Evolutionary conservation across 2,888 invertebrate species (phyloP).

Genomic region (Isotomurus palustris): DNA sequence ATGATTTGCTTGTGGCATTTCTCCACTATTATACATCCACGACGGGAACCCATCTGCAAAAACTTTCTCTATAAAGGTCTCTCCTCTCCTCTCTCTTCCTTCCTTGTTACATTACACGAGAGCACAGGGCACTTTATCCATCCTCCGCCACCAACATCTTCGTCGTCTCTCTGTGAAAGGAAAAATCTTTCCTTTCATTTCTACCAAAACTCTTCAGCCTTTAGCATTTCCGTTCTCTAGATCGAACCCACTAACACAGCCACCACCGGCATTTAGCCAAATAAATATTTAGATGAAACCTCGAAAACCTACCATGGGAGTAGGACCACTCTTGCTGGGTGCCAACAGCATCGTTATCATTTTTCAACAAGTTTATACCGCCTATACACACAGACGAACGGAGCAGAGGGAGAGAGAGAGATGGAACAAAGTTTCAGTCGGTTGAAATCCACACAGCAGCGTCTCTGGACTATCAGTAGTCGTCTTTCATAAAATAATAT

Average conservation of each 20-base stretch:
- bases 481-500: no score
- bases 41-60: slow-evolving; percentile 9
- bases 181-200: neutral
- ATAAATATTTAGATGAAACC: slow-evolving; percentile 36
- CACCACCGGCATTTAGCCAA: slow-evolving; percentile 41
- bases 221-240: no score
- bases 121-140: no score
- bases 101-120: no score
- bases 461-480: no score
- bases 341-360: slow-evolving; percentile 16
- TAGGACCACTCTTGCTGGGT: neutral
- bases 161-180: no score
- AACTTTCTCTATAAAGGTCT: neutral
- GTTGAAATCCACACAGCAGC: no score
- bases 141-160: no score
- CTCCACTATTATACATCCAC: neutral
- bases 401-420: no score
- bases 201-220: no score
- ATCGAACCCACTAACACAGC: neutral
- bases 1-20: neutral
- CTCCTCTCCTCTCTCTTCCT: no score
- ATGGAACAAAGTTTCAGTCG: no score
- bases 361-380: slow-evolving; percentile 12
- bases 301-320: slow-evolving; percentile 10
- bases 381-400: neutral